phyloP scores from a whole-genome alignment of 2,888 invertebrate genomes.

The Oscheius sp. region DNA sequence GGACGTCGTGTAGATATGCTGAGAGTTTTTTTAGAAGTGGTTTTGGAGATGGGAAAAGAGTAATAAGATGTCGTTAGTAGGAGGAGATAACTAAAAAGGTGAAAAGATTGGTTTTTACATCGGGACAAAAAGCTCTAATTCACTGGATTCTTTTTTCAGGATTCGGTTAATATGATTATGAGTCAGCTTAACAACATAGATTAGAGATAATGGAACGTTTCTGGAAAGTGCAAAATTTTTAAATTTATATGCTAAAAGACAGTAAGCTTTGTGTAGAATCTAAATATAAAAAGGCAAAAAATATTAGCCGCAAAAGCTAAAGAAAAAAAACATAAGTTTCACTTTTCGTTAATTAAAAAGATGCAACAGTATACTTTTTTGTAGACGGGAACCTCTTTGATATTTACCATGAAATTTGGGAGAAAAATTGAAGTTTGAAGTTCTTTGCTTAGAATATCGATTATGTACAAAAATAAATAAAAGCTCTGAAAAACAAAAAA shows the following conservation, averaged over 20 bases:
- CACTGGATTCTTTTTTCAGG: no score
- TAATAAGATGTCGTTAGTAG: background rate
- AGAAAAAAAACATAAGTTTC: no score
- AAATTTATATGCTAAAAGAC: no score
- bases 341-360: no score
- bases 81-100: background rate
- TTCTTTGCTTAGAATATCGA: background rate
- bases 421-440: background rate
- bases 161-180: constrained; percentile 26
- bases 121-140: background rate
- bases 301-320: no score
- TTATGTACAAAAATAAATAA: no score
- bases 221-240: no score
- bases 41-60: background rate
- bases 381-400: constrained; percentile 46
- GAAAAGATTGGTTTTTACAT: background rate
- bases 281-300: no score
- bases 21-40: background rate
- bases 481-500: no score
- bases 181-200: constrained; percentile 18
- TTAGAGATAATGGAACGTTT: no score
- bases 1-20: background rate
- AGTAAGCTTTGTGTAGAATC: no score
- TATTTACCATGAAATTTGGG: constrained; percentile 37
- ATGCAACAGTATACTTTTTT: constrained; percentile 43